phyloP scores from a whole-genome alignment of 2,888 invertebrate genomes.

The Lamellibrachia satsuma region DNA sequence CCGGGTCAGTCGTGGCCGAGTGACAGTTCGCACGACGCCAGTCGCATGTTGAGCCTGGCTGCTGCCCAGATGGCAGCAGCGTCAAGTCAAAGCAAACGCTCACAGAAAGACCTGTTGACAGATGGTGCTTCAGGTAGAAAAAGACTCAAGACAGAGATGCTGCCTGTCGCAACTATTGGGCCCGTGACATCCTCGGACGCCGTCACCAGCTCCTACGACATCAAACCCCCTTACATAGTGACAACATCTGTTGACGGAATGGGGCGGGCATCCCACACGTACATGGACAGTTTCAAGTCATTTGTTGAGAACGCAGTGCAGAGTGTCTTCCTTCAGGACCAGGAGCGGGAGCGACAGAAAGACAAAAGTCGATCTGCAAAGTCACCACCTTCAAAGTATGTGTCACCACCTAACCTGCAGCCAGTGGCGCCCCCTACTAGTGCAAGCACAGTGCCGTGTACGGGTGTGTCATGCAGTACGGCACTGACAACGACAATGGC shows the following conservation, averaged over 20 bases:
- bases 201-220: slow-evolving; percentile 20
- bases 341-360: slow-evolving; percentile 40
- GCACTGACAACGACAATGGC: slow-evolving; percentile 19
- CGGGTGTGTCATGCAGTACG: not conserved
- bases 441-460: slow-evolving; percentile 6
- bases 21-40: slow-evolving; percentile 17
- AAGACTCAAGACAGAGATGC: not conserved
- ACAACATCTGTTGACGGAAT: not conserved
- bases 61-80: slow-evolving; percentile 38
- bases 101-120: slow-evolving; percentile 25
- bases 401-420: not conserved
- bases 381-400: not conserved
- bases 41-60: not conserved
- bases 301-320: slow-evolving; percentile 64
- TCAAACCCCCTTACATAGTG: slow-evolving; percentile 31
- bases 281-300: slow-evolving; percentile 60
- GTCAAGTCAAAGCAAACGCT: slow-evolving; percentile 34
- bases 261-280: not conserved
- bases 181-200: not conserved
- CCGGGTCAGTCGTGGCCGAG: slow-evolving; percentile 47
- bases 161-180: not conserved
- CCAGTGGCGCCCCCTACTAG: not conserved
- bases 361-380: not conserved
- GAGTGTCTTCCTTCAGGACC: slow-evolving; percentile 57
- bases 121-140: not conserved